Percentiles rank a stretch among this genome's conserved stretches.
Evolutionary conservation across 2,113 vertebrate genomes (phyloP).

Genomic region (Vidua macroura): DNA sequence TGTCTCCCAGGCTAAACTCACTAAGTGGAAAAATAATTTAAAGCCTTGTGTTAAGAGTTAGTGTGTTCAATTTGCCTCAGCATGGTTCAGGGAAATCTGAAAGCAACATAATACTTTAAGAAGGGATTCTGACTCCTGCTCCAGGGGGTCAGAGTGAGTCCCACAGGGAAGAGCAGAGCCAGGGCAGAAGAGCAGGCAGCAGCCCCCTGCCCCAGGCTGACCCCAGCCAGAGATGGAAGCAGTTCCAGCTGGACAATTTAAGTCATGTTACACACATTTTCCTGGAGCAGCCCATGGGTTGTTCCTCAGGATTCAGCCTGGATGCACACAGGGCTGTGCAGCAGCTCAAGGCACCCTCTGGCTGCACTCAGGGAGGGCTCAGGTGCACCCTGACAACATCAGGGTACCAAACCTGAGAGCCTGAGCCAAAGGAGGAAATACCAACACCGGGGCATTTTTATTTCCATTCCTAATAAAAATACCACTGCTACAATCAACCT

Average conservation of each 20-base stretch:
- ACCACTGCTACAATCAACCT: not conserved
- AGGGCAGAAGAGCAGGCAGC: not conserved
- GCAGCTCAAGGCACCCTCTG: not conserved
- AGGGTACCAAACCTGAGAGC: not conserved
- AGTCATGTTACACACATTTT: fast-evolving
- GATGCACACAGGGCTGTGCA: not conserved
- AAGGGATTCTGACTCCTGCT: not conserved
- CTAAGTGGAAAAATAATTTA: not conserved
- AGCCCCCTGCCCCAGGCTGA: not conserved
- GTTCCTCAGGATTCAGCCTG: not conserved
- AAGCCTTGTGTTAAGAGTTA: not conserved
- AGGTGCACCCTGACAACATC: fast-evolving
- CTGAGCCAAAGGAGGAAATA: not conserved
- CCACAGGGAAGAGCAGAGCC: not conserved
- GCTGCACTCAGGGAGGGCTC: not conserved
- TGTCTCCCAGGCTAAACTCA: not conserved
- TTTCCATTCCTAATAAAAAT: not conserved
- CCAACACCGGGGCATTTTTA: not conserved
- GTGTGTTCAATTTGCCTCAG: not conserved
- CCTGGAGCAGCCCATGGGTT: not conserved
- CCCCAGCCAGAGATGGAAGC: not conserved
- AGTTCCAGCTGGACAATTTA: not conserved
- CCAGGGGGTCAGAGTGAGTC: not conserved
- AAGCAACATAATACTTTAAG: not conserved
- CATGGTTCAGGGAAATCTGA: not conserved